A percentile compares a stretch with the other conserved stretches of the same genome.
Conservation (phyloP, 2,797 vertebrate genomes). For the Bradypodion pumilum region DNA sequence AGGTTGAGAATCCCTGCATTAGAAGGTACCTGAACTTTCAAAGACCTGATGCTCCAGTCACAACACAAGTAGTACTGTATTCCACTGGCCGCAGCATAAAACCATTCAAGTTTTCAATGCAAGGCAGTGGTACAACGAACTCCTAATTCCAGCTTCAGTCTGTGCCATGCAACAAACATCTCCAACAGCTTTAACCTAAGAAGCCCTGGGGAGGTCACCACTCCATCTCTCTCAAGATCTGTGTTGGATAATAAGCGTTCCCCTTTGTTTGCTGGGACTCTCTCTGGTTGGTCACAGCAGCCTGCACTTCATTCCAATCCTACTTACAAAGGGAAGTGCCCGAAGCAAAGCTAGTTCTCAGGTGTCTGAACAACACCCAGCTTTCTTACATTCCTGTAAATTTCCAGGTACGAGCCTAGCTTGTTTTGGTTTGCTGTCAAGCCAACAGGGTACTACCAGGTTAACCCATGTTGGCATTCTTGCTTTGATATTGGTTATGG, state of each 20-base stretch:
- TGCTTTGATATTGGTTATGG: slow-evolving; percentile 5
- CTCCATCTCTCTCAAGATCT: slow-evolving; percentile 51
- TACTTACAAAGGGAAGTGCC: slow-evolving; percentile 68
- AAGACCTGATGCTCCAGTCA: not conserved
- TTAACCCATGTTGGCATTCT: not conserved
- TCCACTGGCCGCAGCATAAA: not conserved
- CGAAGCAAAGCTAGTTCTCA: slow-evolving; percentile 70
- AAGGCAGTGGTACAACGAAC: not conserved
- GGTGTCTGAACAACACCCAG: slow-evolving; percentile 57
- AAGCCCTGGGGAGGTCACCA: not conserved
- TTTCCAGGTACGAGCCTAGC: slow-evolving; percentile 69
- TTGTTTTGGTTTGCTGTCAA: slow-evolving; percentile 48
- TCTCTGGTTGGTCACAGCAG: slow-evolving; percentile 53
- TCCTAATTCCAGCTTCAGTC: not conserved
- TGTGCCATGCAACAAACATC: too few relatives aligned
- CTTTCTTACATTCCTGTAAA: slow-evolving; percentile 73
- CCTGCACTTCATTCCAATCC: slow-evolving; percentile 54
- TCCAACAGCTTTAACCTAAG: too few relatives aligned
- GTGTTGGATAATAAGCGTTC: slow-evolving; percentile 55
- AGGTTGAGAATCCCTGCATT: too few relatives aligned
- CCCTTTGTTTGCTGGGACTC: slow-evolving; percentile 60
- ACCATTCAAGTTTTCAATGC: not conserved
- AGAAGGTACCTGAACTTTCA: not conserved
- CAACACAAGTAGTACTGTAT: not conserved
- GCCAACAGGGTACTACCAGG: slow-evolving; percentile 12